phyloP scores from a whole-genome alignment of 2,113 vertebrate species.

The Callocephalon fimbriatum region DNA sequence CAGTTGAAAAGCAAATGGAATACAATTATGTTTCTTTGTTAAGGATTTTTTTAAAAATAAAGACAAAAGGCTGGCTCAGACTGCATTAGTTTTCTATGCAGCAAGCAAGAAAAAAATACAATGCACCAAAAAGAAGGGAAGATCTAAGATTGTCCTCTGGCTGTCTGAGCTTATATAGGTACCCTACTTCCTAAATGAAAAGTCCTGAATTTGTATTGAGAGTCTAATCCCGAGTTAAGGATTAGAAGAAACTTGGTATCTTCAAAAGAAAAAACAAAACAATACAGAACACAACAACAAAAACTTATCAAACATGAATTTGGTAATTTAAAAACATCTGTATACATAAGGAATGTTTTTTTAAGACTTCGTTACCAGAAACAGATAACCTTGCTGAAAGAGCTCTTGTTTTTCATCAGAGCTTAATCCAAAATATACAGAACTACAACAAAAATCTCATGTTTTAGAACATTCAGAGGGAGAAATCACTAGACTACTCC shows the following conservation, averaged over 20 bases:
- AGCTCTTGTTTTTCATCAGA: background rate
- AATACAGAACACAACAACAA: background rate
- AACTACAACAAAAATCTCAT: background rate
- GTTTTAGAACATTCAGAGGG: background rate
- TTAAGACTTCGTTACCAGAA: background rate
- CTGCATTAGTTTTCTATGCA: background rate
- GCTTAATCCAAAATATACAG: background rate
- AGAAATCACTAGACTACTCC: background rate
- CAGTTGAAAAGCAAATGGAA: background rate
- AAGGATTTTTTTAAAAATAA: background rate
- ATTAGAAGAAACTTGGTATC: background rate
- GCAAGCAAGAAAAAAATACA: background rate
- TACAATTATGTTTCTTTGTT: background rate
- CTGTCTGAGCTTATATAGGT: background rate
- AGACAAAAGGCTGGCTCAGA: background rate
- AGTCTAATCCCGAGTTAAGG: background rate
- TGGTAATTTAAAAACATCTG: background rate
- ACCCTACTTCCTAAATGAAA: background rate
- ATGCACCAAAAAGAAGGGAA: background rate
- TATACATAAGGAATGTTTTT: accelerated
- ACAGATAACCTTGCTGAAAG: background rate
- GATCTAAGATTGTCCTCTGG: background rate
- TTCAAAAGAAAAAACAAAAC: background rate
- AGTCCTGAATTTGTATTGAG: background rate
- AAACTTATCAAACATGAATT: background rate